These are phyloP conservation scores for Drosophila mauritiana DNA, from an alignment of 1,140 invertebrate species.

Conservation along the genomic window DNA sequence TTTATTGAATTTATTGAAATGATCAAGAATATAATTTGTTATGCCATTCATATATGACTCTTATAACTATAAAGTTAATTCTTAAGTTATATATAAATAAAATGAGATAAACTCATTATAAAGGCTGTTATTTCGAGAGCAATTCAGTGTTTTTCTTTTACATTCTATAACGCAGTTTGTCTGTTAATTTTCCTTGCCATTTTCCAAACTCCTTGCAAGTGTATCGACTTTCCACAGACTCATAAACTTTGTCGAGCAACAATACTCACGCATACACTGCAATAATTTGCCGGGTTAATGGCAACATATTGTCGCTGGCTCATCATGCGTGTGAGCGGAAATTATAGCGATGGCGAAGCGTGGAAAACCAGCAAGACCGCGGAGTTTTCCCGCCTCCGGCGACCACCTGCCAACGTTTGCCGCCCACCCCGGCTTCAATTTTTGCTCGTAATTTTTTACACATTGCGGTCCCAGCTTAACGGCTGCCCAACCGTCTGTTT, in stretches of 20 bases:
- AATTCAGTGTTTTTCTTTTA: not conserved
- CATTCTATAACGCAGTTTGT: not conserved
- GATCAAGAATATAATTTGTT: too few relatives aligned
- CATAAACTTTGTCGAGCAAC: slow-evolving; percentile 30
- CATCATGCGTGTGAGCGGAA: slow-evolving; percentile 53
- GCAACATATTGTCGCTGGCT: slow-evolving; percentile 78
- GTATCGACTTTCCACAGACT: slow-evolving; percentile 15
- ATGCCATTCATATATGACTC: too few relatives aligned
- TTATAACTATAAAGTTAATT: too few relatives aligned
- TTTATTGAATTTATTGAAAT: too few relatives aligned
- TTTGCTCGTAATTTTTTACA: slow-evolving; percentile 80
- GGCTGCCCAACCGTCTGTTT: slow-evolving; percentile 60
- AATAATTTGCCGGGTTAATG: slow-evolving; percentile 80
- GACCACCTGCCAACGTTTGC: slow-evolving; percentile 53
- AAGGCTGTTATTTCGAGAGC: not conserved
- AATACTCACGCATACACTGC: slow-evolving; percentile 25
- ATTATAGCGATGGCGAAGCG: slow-evolving; percentile 16
- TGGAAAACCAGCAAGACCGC: slow-evolving; percentile 8
- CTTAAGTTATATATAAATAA: too few relatives aligned
- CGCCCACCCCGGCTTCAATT: slow-evolving; percentile 26
- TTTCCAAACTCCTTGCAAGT: slow-evolving; percentile 15
- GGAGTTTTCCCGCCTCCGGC: slow-evolving; percentile 28
- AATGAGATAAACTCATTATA: not conserved
- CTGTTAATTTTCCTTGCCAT: not conserved
- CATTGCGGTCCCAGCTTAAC: slow-evolving; percentile 80